Conservation (phyloP, 2,888 invertebrate species). For the Lasius fuliginosus region DNA sequence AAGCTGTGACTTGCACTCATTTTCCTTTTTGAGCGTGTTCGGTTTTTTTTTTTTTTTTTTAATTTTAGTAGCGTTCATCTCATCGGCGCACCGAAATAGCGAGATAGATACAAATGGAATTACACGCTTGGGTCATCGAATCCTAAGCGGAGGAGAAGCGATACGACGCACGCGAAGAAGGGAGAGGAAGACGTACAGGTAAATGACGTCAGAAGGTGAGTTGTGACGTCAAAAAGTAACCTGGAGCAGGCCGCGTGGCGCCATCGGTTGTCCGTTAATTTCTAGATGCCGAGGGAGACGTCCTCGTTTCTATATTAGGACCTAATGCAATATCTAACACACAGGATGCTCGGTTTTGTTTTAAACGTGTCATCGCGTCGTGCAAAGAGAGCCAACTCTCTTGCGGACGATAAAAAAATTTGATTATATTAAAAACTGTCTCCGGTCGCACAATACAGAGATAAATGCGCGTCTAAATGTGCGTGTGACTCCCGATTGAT, state of each 20-base stretch:
- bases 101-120: constrained; percentile 16
- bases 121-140: constrained; percentile 70
- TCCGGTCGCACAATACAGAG: neutral
- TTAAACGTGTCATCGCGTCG: constrained; percentile 31
- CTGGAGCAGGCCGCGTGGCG: constrained; percentile 60
- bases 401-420: constrained; percentile 19
- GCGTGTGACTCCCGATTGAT: constrained; percentile 29
- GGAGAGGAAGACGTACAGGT: constrained; percentile 74
- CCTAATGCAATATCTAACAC: constrained; percentile 43
- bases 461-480: constrained; percentile 23
- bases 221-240: constrained; percentile 81
- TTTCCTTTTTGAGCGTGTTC: constrained; percentile 56
- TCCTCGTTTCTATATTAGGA: constrained; percentile 57
- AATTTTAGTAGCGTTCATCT: constrained; percentile 12
- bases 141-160: constrained; percentile 56
- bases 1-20: constrained; percentile 61
- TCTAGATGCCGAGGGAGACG: constrained; percentile 41
- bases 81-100: neutral
- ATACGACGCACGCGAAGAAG: constrained; percentile 33
- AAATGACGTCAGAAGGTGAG: constrained; percentile 82
- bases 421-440: constrained; percentile 7
- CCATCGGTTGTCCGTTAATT: constrained; percentile 29
- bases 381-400: neutral
- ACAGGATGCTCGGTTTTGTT: constrained; percentile 9
- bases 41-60: constrained; percentile 47